Evolutionary conservation across 2,888 invertebrate species (phyloP).

Genomic region (Lordiphosa andalusiaca): DNA sequence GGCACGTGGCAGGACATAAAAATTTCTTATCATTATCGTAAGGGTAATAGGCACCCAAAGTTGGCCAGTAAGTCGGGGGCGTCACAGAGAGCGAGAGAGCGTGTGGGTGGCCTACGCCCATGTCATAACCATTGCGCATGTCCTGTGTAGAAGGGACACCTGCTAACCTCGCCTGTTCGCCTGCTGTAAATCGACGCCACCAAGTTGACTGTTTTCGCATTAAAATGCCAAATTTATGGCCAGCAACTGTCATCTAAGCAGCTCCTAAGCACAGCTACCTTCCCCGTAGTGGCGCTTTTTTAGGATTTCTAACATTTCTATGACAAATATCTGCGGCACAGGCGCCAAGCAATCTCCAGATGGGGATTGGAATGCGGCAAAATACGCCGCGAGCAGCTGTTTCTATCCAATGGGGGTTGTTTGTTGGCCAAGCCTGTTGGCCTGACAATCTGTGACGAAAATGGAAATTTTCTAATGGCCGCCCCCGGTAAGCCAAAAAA

Average conservation of each 20-base stretch:
- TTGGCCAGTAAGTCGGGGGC: slow-evolving; percentile 65
- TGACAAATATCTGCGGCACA: slow-evolving; percentile 78
- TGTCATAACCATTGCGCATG: slow-evolving; percentile 49
- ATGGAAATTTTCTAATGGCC: slow-evolving; percentile 78
- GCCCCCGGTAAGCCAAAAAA: neutral
- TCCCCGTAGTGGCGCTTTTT: slow-evolving; percentile 49
- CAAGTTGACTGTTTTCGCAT: slow-evolving; percentile 80
- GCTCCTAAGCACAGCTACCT: slow-evolving; percentile 52
- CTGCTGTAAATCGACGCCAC: slow-evolving; percentile 77
- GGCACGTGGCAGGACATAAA: slow-evolving; percentile 55
- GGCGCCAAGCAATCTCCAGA: slow-evolving; percentile 66
- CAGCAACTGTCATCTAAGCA: slow-evolving; percentile 19
- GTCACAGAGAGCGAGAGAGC: slow-evolving; percentile 13
- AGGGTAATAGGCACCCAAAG: slow-evolving; percentile 78
- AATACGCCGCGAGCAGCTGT: slow-evolving; percentile 10
- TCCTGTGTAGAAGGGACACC: slow-evolving; percentile 11
- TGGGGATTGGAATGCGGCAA: slow-evolving; percentile 59
- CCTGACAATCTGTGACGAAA: slow-evolving; percentile 78
- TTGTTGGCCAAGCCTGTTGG: slow-evolving; percentile 45
- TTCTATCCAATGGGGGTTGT: neutral
- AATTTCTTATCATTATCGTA: slow-evolving; percentile 79
- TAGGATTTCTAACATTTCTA: slow-evolving; percentile 77
- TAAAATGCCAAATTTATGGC: slow-evolving; percentile 77
- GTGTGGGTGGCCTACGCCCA: slow-evolving; percentile 9
- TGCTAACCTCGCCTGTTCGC: slow-evolving; percentile 50